Conservation (phyloP, 2,888 invertebrate genomes). For the Nezara viridula region DNA sequence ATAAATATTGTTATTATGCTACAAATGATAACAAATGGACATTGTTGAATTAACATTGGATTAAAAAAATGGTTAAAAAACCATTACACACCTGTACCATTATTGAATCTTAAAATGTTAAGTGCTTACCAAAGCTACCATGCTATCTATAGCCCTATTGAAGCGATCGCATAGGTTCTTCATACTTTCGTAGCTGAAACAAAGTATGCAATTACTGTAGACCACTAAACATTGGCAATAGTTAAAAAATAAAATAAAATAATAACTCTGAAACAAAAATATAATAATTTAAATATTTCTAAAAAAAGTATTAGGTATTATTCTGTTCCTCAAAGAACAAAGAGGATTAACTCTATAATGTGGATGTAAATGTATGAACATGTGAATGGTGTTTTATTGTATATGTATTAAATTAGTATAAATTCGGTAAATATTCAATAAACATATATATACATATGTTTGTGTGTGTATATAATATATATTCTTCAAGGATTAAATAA, state of each 20-base stretch:
- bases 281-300: neutral
- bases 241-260: neutral
- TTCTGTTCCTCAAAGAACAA: neutral
- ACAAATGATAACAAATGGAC: neutral
- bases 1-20: neutral
- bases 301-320: neutral
- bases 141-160: slow-evolving; percentile 94
- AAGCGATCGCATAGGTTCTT: slow-evolving; percentile 92
- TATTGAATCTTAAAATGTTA: slow-evolving; percentile 14
- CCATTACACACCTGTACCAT: neutral
- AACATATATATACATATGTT: too few relatives aligned
- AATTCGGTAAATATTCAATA: neutral
- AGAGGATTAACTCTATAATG: neutral
- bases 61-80: neutral
- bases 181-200: slow-evolving; percentile 88
- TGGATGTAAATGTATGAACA: neutral
- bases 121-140: slow-evolving; percentile 87
- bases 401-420: neutral
- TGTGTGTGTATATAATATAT: too few relatives aligned
- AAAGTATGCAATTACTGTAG: slow-evolving; percentile 61
- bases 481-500: neutral
- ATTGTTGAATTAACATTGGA: neutral
- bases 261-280: neutral
- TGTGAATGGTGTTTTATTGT: neutral
- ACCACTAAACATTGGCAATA: slow-evolving; percentile 52